phyloP scores from a whole-genome alignment of 2,888 invertebrate genomes.

The Argyra leucocephala region DNA sequence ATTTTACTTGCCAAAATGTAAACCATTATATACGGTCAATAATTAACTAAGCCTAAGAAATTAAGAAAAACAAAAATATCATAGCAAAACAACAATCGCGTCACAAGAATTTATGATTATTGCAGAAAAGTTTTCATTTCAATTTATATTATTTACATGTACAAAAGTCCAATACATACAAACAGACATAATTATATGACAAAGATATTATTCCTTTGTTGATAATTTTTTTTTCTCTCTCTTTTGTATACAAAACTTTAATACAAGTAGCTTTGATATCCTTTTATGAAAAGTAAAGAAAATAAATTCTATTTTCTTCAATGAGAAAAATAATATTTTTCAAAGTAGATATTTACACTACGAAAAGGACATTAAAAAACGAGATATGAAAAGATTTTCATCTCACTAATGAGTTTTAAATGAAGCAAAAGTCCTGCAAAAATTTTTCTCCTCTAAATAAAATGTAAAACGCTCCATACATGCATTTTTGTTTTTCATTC shows the following conservation, averaged over 20 bases:
- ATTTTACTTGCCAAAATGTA: no score
- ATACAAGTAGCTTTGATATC: not conserved
- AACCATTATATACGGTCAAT: no score
- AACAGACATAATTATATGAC: not conserved
- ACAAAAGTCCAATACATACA: not conserved
- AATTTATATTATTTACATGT: not conserved
- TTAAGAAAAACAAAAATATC: no score
- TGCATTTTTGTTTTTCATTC: no score
- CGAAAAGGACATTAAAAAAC: not conserved
- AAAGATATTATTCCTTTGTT: not conserved
- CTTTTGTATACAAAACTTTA: not conserved
- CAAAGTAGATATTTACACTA: no score
- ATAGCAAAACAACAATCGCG: not conserved
- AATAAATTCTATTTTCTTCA: no score
- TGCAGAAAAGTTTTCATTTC: not conserved
- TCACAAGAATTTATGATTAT: not conserved
- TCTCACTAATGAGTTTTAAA: slow-evolving; percentile 3
- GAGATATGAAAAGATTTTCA: not conserved
- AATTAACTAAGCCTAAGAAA: no score
- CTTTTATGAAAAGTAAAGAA: no score
- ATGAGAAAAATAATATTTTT: no score
- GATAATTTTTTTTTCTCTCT: not conserved
- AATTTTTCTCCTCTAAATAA: not conserved
- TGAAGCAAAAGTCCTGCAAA: not conserved
- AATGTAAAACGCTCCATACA: no score